Evolutionary conservation across 2,113 vertebrate genomes (phyloP).

Genomic region (Puntigrus tetrazona): DNA sequence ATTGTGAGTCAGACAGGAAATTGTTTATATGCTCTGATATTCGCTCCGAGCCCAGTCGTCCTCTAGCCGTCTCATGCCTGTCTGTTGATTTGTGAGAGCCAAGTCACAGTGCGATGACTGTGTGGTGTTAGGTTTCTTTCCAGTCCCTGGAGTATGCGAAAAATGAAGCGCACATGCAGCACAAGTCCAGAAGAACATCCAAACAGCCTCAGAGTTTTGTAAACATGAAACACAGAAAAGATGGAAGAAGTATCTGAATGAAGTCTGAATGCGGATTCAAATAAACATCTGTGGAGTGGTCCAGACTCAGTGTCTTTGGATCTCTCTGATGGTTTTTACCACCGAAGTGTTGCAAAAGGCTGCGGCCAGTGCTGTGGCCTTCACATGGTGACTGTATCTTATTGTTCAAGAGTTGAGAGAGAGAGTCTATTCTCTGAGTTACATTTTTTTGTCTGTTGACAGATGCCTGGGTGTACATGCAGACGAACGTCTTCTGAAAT

Average conservation of each 20-base stretch:
- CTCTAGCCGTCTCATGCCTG: slow-evolving; percentile 31
- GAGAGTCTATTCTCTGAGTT: not conserved
- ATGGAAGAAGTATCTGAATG: slow-evolving; percentile 37
- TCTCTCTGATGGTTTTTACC: slow-evolving; percentile 35
- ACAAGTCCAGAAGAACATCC: slow-evolving; percentile 34
- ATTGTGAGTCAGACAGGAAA: slow-evolving; percentile 41
- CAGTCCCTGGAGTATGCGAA: slow-evolving; percentile 43
- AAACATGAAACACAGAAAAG: slow-evolving; percentile 40
- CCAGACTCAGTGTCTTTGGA: slow-evolving; percentile 26
- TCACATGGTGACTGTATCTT: slow-evolving; percentile 6
- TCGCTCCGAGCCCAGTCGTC: slow-evolving; percentile 12
- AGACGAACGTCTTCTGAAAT: not conserved
- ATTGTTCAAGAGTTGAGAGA: slow-evolving; percentile 1
- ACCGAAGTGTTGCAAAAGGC: slow-evolving; percentile 35
- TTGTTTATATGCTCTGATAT: slow-evolving; percentile 49
- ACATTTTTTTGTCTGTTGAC: not conserved
- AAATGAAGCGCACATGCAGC: slow-evolving; percentile 35
- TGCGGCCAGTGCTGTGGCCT: slow-evolving; percentile 4
- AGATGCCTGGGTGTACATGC: not conserved
- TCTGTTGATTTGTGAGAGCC: slow-evolving; percentile 34
- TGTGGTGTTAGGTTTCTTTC: slow-evolving; percentile 38
- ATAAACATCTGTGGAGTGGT: slow-evolving; percentile 35
- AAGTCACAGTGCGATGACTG: slow-evolving; percentile 23
- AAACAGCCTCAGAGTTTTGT: slow-evolving; percentile 35
- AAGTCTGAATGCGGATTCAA: slow-evolving; percentile 15